These are phyloP conservation scores for Passerina amoena DNA, from an alignment of 2,113 vertebrate genomes.

Conservation along the genomic window DNA sequence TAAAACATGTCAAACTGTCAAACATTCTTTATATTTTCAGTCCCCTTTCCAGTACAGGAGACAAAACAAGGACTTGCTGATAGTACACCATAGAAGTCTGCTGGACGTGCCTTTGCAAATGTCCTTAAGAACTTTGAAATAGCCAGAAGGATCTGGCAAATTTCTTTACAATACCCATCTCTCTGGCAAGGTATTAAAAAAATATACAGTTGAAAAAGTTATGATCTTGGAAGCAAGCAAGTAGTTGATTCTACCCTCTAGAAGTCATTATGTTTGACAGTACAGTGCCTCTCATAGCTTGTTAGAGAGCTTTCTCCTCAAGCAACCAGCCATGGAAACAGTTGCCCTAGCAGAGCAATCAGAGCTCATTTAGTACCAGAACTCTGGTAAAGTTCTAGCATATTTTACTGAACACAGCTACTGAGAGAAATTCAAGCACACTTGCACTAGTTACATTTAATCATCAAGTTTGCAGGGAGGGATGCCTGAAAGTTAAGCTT, in stretches of 20 bases:
- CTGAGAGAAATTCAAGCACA: neutral
- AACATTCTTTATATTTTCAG: neutral
- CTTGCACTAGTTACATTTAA: neutral
- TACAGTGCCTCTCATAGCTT: neutral
- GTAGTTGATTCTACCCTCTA: neutral
- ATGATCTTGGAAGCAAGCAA: neutral
- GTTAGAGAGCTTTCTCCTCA: neutral
- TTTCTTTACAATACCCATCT: neutral
- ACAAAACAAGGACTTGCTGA: neutral
- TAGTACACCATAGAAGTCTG: neutral
- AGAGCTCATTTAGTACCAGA: neutral
- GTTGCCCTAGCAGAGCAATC: neutral
- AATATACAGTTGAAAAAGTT: neutral
- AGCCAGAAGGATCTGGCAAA: neutral
- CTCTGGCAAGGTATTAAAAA: neutral
- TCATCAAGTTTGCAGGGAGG: neutral
- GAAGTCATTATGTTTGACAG: neutral
- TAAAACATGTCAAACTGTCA: conserved; percentile 25
- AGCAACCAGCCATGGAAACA: neutral
- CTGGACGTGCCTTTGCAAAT: neutral
- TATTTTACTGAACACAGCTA: neutral
- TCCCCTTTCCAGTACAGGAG: neutral
- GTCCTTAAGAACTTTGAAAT: neutral
- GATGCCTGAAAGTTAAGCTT: neutral
- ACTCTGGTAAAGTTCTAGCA: neutral